Base-by-base conservation (phyloP, 2,888 invertebrate species). In the Tiliacea citrago region DNA sequence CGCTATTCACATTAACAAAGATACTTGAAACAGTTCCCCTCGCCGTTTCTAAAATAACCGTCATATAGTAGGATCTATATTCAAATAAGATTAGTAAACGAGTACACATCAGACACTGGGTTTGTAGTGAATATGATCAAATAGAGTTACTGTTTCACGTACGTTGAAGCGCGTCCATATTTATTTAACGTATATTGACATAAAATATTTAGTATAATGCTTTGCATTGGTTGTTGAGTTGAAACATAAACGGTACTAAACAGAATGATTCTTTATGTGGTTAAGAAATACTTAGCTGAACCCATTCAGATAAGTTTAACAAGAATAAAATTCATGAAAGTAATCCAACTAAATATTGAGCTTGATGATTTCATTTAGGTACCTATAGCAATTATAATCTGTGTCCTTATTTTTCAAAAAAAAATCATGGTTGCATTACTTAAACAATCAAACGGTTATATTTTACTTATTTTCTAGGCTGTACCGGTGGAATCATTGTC, bases 11-110 rank as follows among this genome's bases (percentile, higher is more conserved):
- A 13, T 53, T 18, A 29, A 29, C 18, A 51, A n/a, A 45, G 4
- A n/a, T 47, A 47, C 29, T 61, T 71, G n/a, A 73, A 29, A 71
- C 21, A 55, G 5, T 13, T 16, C 29, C 24, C 9, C 60, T 21
- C 13, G 18, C 29, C 13, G 49, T 35, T 53, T 16, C 68, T 45
- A 53, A 68, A 78, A 65, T 78, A 72, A 78, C 80, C 58, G 78
- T 78, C 58, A 42, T 35, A 49, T 39, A 77, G 83, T 83, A 83
- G 18, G 62, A 67, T 72, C 55, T 21, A 68, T 29, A 72, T 72
- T 65, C 79, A 83, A 83, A 80, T 72, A n/a, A 72, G 49, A 65
- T 78, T 12, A 68, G 55, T 72, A 83, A 71, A 82, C 61, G 62
- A 29, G 45, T 18, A 67, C 69, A 70, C 21, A 42, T 47, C n/a